phyloP scores from a whole-genome alignment of 2,797 vertebrate genomes.

The Syngnathus acus region DNA sequence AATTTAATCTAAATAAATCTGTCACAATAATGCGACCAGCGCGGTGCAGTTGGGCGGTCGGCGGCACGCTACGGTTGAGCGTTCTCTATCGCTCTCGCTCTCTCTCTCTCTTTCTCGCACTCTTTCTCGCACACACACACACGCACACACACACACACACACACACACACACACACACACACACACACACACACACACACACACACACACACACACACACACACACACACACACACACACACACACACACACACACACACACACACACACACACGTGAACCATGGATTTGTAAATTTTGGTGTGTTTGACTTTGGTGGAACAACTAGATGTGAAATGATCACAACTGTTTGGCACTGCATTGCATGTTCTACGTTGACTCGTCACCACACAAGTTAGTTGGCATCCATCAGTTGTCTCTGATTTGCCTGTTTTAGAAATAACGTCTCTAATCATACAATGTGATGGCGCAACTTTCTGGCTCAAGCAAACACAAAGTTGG shows the following conservation, averaged over 20 bases:
- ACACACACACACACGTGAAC: conserved; percentile 15
- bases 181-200: conserved; percentile 11
- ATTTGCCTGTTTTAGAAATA: neutral
- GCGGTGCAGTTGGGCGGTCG: no score
- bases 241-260: conserved; percentile 13
- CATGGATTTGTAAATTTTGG: no score
- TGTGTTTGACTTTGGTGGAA: neutral
- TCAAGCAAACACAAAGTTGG: no score
- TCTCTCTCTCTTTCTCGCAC: no score
- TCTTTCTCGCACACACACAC: conserved; percentile 11
- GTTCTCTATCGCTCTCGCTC: no score
- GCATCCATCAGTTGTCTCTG: neutral
- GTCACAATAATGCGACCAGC: no score
- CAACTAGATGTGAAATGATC: neutral
- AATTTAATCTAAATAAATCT: no score
- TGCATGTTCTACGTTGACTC: neutral
- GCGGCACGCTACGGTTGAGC: no score
- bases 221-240: conserved; percentile 8
- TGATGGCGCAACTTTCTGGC: neutral
- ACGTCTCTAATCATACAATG: neutral
- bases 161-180: conserved; percentile 4
- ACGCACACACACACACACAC: conserved; percentile 1
- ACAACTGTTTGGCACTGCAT: neutral
- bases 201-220: conserved; percentile 7
- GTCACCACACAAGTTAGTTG: neutral